These are phyloP conservation scores for Xylota sylvarum DNA, from an alignment of 2,888 invertebrate genomes.

Conservation along the genomic window DNA sequence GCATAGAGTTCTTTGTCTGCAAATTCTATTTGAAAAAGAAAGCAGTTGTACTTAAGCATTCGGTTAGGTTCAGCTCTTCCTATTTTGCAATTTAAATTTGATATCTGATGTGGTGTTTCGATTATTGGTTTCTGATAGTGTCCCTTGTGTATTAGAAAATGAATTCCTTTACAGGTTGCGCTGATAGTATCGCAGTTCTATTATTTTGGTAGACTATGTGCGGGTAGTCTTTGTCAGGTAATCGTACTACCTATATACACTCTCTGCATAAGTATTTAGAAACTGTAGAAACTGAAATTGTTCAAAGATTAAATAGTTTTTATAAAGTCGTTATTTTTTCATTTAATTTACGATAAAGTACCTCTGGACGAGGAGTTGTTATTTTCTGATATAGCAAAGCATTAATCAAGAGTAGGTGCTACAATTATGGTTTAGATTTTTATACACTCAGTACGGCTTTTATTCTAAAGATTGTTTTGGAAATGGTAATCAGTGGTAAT, in stretches of 20 bases:
- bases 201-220: constrained; percentile 33
- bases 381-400: too few species aligned
- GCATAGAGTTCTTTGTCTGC: constrained; percentile 11
- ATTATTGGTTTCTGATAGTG: constrained; percentile 68
- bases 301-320: not conserved
- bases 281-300: not conserved
- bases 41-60: constrained; percentile 30
- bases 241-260: not conserved
- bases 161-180: constrained; percentile 4
- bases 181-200: constrained; percentile 38
- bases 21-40: not conserved
- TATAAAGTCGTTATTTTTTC: not conserved
- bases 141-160: constrained; percentile 35
- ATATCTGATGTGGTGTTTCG: constrained; percentile 60
- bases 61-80: constrained; percentile 31
- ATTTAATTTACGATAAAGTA: too few species aligned
- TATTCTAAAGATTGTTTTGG: too few species aligned
- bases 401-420: too few species aligned
- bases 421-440: too few species aligned
- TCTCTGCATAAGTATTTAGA: not conserved
- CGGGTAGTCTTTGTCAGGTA: not conserved
- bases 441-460: too few species aligned
- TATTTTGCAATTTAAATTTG: constrained; percentile 73
- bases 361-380: too few species aligned
- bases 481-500: too few species aligned